Evolutionary conservation across 1,140 invertebrate genomes (phyloP).

Genomic region (Nephotettix cincticeps): DNA sequence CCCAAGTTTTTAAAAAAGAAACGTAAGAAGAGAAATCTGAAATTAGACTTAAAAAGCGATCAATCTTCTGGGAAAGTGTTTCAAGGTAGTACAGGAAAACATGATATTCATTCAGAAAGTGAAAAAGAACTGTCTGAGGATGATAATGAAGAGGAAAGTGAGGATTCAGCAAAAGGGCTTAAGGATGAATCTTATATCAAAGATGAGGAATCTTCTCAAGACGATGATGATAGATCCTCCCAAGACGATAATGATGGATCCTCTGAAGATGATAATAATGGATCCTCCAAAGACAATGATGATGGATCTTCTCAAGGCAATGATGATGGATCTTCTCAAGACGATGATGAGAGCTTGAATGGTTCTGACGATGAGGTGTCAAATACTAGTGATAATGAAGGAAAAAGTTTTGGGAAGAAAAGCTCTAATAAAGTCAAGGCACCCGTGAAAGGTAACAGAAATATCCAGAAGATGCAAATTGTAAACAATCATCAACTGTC

Average conservation of each 20-base stretch:
- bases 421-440: neutral
- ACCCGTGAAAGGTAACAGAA: neutral
- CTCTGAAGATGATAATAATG: neutral
- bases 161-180: neutral
- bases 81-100: neutral
- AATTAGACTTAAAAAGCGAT: neutral
- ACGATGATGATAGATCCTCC: neutral
- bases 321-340: neutral
- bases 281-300: neutral
- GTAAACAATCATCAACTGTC: neutral
- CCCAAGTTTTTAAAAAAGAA: conserved; percentile 28
- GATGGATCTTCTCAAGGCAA: neutral
- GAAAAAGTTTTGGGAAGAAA: too few species aligned
- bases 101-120: conserved; percentile 28
- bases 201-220: neutral
- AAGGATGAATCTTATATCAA: too few species aligned
- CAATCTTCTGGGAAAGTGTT: neutral
- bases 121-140: conserved; percentile 41
- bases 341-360: neutral
- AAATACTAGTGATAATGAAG: neutral
- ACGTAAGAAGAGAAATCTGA: conserved; percentile 29
- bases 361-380: neutral
- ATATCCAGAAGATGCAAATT: neutral
- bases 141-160: conserved; percentile 27
- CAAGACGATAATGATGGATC: neutral